Base-by-base conservation (phyloP, 2,888 invertebrate genomes). In the Leptinotarsa tumamoca region DNA sequence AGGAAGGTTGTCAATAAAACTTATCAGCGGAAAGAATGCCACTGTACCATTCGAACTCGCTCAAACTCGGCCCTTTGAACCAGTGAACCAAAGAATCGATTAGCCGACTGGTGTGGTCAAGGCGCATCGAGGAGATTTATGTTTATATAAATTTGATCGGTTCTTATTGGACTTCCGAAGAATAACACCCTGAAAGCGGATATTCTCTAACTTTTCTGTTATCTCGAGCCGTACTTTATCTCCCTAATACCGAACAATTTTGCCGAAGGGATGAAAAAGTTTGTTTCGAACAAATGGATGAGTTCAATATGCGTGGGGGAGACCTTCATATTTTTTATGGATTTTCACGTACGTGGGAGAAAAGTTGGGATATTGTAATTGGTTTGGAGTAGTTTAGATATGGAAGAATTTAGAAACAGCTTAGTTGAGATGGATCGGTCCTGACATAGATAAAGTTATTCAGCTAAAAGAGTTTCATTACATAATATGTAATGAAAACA, bases 101-200 rank as follows among this genome's bases (percentile, higher is more conserved):
- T 69, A 54, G 33, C 18, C 56, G 33, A 43, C 56, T 56, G 14
- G 52, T 69, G 56, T 68, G 68, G 68, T 68, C 68, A 15, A 69
- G 54, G 23, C 69, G 69, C 43, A 18, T 43, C 49, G 33, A 17
- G 33, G 13, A 27, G 43, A 69, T 69, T 69, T 69, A 69, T 56
- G 69, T 54, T 54, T 69, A 54, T 69, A 69, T 69, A 69, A 69
- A 56, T 69, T 56, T 56, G 56, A 69, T 69, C n/a, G 56, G 52
- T 51, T 68, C 54, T 68, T 68, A 63, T 43, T 63, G 63, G 43
- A 63, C n/a, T 63, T 63, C 33, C 14, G n/a, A 63, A 43, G 63
- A 43, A 63, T 43, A 51, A 54, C 68, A 68, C 54, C 68, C 51
- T n/a, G 51, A 68, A 54, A 51, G 68, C 51, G n/a, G 54, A 52